Evolutionary conservation across 1,140 invertebrate genomes (phyloP), one percentile per base, ranked within the genome.

Genomic region (Eupeodes corollae): DNA sequence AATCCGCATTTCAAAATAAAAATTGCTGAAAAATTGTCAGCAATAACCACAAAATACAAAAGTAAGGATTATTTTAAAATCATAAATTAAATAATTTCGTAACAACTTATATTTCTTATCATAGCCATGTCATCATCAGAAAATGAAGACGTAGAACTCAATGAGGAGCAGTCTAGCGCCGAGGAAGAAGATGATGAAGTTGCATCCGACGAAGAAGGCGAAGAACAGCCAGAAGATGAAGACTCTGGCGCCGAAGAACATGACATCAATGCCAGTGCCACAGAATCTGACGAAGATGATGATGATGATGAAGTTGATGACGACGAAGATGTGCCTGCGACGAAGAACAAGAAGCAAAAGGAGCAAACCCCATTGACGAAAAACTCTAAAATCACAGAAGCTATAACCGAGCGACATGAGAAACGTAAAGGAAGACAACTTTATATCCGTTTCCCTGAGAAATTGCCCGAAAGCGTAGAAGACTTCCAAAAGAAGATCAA

Each of bases 401-500:
- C 21, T 8, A 26, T 26, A 5, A 26, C 3, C 3, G 3, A 3
- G 21, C 21, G 21, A 26, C 3, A 26, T 26, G 21, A 3, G 3
- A 53, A 59, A 45, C 39, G 53, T 2, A 59, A 55, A 14, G 63
- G 63, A 0, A 66, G 58, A 14, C 60, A 61, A 5, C 47, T 66
- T 3, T 63, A 55, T 37, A 48, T 66, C 2, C 57, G 58, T 5
- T 66, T 66, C 19, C 57, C 59, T 14, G 47, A 63, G 12, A 66
- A 66, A 19, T 21, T 66, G 5, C 63, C 63, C 0, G 14, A 53
- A 18, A 55, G 60, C 18, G 19, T 60, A 9, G 14, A 52, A 6
- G 60, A 66, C 12, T 60, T 66, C 12, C 46, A 63, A 18, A 10
- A 37, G 8, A 54, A 54, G 31, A 52, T 52, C 0, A 61, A 62